phyloP scores from a whole-genome alignment of 2,888 invertebrate genomes.

The Scotopteryx bipunctaria region DNA sequence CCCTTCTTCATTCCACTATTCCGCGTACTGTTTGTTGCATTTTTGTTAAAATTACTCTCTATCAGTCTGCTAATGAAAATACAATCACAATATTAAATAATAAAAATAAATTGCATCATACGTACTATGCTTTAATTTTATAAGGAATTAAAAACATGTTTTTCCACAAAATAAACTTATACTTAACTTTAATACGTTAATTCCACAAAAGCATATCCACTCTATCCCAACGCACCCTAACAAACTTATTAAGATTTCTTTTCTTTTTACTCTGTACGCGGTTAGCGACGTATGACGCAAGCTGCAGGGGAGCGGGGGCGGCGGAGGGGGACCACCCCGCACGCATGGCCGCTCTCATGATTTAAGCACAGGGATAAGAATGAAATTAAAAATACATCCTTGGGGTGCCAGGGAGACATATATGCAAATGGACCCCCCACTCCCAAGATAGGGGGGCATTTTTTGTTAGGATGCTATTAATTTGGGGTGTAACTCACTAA shows the following conservation, averaged over 20 bases:
- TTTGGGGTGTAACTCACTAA: conserved; percentile 80
- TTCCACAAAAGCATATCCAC: conserved; percentile 53
- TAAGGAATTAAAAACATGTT: too few species aligned
- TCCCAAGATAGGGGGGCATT: conserved; percentile 78
- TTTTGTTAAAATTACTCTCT: too few species aligned
- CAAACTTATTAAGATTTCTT: conserved; percentile 84
- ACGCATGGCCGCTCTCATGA: conserved; percentile 84
- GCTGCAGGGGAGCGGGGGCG: conserved; percentile 57
- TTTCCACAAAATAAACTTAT: too few species aligned
- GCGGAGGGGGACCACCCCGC: conserved; percentile 59
- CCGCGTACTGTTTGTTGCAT: too few species aligned
- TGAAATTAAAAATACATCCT: conserved; percentile 84
- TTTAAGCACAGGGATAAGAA: conserved; percentile 84
- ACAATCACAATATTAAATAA: too few species aligned
- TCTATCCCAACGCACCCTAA: conserved; percentile 68
- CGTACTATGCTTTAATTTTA: too few species aligned
- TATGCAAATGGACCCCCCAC: conserved; percentile 79
- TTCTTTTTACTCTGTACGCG: conserved; percentile 82
- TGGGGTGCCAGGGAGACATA: conserved; percentile 81
- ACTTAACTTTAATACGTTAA: too few species aligned
- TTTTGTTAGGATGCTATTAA: conserved; percentile 83
- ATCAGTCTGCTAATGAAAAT: too few species aligned
- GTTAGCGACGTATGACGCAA: conserved; percentile 84
- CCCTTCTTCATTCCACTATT: too few species aligned
- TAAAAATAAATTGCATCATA: too few species aligned